Conservation (phyloP, 2,888 invertebrate genomes). For the Caenorhabditis sp. region DNA sequence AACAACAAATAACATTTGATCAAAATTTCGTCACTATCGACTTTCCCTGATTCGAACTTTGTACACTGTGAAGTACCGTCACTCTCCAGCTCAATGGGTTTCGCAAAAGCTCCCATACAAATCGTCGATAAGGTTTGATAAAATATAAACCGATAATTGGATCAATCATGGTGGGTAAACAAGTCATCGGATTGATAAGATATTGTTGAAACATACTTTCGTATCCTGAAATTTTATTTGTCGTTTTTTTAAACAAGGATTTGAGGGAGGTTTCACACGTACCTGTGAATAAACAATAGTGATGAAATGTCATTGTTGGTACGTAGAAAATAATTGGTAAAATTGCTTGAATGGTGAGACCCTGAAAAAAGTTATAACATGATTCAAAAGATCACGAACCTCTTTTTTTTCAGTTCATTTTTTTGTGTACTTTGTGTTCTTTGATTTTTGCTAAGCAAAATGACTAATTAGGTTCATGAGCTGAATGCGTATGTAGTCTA, state of each 20-base stretch:
- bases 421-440: too few relatives aligned
- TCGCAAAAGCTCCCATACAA: conserved; percentile 63
- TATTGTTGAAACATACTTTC: conserved; percentile 30
- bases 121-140: conserved; percentile 17
- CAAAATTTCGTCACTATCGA: too few relatives aligned
- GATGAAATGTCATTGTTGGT: conserved; percentile 9
- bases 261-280: neutral
- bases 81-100: too few relatives aligned
- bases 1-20: too few relatives aligned
- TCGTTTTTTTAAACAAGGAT: neutral
- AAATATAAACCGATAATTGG: conserved; percentile 18
- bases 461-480: too few relatives aligned
- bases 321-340: conserved; percentile 21
- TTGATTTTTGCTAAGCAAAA: too few relatives aligned
- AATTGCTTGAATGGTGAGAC: conserved; percentile 25
- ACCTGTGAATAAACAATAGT: conserved; percentile 15
- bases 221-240: conserved; percentile 2
- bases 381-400: neutral
- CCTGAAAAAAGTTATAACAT: conserved; percentile 10
- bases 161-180: conserved; percentile 13
- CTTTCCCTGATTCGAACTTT: too few relatives aligned
- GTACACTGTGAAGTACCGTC: too few relatives aligned
- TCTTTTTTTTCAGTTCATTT: neutral
- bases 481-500: too few relatives aligned
- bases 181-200: conserved; percentile 5